Percentiles rank a stretch among this genome's conserved stretches.
These are phyloP conservation scores for Stenolophus ochropezus DNA, from an alignment of 2,888 invertebrate genomes.

Conservation along the genomic window DNA sequence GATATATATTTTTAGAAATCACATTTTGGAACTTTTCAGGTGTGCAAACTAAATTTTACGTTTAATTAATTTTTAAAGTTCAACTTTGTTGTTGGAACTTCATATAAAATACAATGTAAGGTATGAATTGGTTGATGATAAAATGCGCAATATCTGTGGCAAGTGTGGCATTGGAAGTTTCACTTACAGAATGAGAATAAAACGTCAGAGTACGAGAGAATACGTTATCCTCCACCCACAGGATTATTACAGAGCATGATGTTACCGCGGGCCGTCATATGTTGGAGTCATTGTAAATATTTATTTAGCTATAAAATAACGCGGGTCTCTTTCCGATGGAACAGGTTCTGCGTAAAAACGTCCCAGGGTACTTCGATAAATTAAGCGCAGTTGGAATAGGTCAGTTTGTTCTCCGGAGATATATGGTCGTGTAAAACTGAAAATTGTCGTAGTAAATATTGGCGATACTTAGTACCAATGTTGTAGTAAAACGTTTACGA, in stretches of 20 bases:
- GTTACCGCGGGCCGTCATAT: neutral
- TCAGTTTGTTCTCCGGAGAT: constrained; percentile 44
- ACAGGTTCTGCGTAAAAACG: constrained; percentile 37
- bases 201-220: neutral
- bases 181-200: neutral
- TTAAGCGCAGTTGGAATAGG: constrained; percentile 39
- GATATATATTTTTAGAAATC: no score
- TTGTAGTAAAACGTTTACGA: constrained; percentile 42
- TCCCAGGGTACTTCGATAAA: constrained; percentile 30
- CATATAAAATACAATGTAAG: no score
- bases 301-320: constrained; percentile 39
- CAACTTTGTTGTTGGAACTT: no score
- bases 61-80: no score
- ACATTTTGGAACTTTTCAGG: no score
- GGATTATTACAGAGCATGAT: constrained; percentile 19
- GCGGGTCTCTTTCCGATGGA: constrained; percentile 6
- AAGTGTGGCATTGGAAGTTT: neutral
- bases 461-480: constrained; percentile 49
- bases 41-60: no score
- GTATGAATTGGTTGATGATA: no score
- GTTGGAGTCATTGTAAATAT: constrained; percentile 34
- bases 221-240: neutral
- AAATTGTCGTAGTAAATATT: constrained; percentile 51
- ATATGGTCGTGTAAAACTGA: constrained; percentile 50
- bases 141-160: no score